Evolutionary conservation across 2,888 invertebrate species (phyloP), one percentile per base, ranked within the genome.

Genomic region (Microplitis deprimator): DNA sequence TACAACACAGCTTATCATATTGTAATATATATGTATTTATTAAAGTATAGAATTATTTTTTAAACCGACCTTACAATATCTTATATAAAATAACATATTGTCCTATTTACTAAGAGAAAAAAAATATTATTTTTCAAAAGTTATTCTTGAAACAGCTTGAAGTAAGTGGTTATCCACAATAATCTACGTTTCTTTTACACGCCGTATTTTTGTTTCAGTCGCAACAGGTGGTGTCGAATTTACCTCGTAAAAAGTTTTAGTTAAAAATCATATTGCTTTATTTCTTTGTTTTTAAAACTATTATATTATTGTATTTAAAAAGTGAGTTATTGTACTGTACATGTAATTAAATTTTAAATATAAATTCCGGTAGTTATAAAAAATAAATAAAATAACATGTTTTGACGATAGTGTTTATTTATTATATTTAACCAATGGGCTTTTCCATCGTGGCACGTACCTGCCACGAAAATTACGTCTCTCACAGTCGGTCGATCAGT

Each of bases 401-500:
- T 62, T 62, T 62, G 50, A 62, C 8, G 7, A 29, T 0, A 62
- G 17, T 62, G 5, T 65, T 65, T 38, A 65, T 29, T 29, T 20
- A 29, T 38, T 65, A 13, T 6, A 38, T 29, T 38, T 38, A 29
- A 13, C 65, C 65, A 65, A 65, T 65, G 29, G 65, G 65, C 65
- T 65, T 65, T 65, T 76, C 69, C 8, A 13, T 8, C 69, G 16
- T n/a, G 40, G 20, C 70, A 70, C 68, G 39, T 59, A 76, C 71
- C 69, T 69, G 71, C 71, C 61, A 71, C 61, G 61, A 71, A 71
- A 71, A 71, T 71, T 71, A 61, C 61, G 39, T 71, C 39, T 71
- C 40, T 40, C 17, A 77, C 79, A 77, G 79, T 77, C 83, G 81
- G 81, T 82, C 82, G 84, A 84, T 84, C 82, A 40, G 82, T 84